Conservation (phyloP, 2,888 invertebrate genomes). For the Dasysyrphus albostriatus region DNA sequence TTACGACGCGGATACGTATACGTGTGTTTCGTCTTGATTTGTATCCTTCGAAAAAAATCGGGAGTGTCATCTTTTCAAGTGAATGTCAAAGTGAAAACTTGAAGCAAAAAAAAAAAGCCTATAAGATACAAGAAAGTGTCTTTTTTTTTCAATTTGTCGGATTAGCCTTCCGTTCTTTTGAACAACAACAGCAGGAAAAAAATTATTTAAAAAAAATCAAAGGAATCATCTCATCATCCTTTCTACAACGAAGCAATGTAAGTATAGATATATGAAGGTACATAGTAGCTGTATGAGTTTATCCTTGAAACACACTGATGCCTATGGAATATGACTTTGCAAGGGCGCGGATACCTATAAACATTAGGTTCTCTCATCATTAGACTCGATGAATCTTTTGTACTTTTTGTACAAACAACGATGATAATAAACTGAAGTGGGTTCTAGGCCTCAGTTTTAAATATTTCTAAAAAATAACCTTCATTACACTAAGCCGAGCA, state of each 20-base stretch:
- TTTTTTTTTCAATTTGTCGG: conserved; percentile 45
- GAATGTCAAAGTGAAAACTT: conserved; percentile 56
- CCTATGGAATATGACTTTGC: conserved; percentile 55
- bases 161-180: conserved; percentile 54
- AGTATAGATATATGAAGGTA: conserved; percentile 13
- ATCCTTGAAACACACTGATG: conserved; percentile 61
- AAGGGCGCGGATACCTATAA: conserved; percentile 39
- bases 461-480: conserved; percentile 25
- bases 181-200: conserved; percentile 41
- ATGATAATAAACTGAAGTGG: neutral
- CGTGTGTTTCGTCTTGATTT: conserved; percentile 4
- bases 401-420: conserved; percentile 51
- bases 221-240: conserved; percentile 53
- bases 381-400: conserved; percentile 73
- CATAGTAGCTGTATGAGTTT: conserved; percentile 25
- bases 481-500: conserved; percentile 65
- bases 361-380: conserved; percentile 69
- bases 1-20: conserved; percentile 60
- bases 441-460: neutral
- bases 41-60: conserved; percentile 27
- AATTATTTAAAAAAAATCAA: conserved; percentile 21
- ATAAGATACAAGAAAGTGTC: neutral
- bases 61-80: conserved; percentile 36
- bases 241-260: conserved; percentile 74
- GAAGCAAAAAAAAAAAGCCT: conserved; percentile 19